Base-by-base conservation (phyloP, 1,140 invertebrate genomes). In the Halesus radiatus region DNA sequence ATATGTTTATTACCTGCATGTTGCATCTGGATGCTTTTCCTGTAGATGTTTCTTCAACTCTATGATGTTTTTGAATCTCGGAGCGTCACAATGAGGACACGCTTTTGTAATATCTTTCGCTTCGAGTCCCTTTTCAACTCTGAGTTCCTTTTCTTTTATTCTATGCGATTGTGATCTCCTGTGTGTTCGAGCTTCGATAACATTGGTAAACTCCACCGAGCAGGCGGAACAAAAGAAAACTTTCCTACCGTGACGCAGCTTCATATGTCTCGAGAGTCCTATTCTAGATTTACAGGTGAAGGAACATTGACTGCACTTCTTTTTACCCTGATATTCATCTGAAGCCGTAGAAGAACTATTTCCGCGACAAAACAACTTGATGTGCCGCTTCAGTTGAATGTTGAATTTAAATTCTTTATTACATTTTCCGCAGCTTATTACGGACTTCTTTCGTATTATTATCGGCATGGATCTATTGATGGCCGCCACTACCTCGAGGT, bases 401-500 rank as follows among this genome's bases (percentile, higher is more conserved):
- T 95, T 95, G 78, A 93, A 94, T 18, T 92, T 88, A 85, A 96
- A 95, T 45, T 90, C 88, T 66, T 90, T 86, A 8, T 86, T 83
- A 84, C 95, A 95, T 18, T 89, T 90, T 15, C 88, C 86, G 85
- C 95, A 96, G 22, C 87, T 86, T 0, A 94, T 88, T 10, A 91
- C 86, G 37, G 88, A 90, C 68, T 93, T 92, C 84, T 95, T 93
- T 80, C 93, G 91, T 78, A 97, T 94, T 64, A 95, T 92, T 76
- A 96, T 93, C 1, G 95, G 94, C 78, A 95, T 93, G 0, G 95
- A 95, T 81, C 93, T 91, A 85, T 95, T 95, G 81, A 96, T 93
- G 45, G 93, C 93, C 1, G 92, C 88, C 3, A 95, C 89, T 0
- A 95, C 92, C 84, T 95, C 93, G 70, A 91, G 90, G 87, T 96